phyloP scores from a whole-genome alignment of 1,140 invertebrate species.

The Whitmania pigra region DNA sequence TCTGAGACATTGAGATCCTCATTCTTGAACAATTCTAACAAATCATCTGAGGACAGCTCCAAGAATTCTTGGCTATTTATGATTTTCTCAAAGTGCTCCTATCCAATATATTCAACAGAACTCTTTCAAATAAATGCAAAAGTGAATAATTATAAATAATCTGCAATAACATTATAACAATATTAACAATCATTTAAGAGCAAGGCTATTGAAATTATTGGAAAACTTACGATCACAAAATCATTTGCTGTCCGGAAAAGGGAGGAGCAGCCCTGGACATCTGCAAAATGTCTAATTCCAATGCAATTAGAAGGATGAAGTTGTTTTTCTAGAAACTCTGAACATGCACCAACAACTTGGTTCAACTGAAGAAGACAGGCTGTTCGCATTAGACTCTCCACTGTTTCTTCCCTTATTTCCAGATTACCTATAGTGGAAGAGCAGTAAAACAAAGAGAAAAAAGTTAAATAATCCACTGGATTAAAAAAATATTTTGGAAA shows the following conservation, averaged over 20 bases:
- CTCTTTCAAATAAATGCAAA: background rate
- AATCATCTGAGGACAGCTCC: constrained; percentile 63
- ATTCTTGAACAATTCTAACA: constrained; percentile 68
- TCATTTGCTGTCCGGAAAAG: constrained; percentile 63
- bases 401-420: constrained; percentile 52
- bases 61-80: constrained; percentile 84
- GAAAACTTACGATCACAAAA: constrained; percentile 51
- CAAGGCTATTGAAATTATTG: background rate
- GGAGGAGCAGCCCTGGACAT: constrained; percentile 67
- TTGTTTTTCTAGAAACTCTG: constrained; percentile 73
- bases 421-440: constrained; percentile 47
- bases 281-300: constrained; percentile 79
- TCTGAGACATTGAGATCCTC: constrained; percentile 81
- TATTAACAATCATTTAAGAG: background rate
- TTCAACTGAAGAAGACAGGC: constrained; percentile 71
- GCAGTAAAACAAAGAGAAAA: background rate
- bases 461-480: background rate
- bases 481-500: background rate
- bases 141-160: background rate
- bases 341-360: constrained; percentile 75
- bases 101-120: background rate
- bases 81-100: constrained; percentile 57
- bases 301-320: constrained; percentile 85
- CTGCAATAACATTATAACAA: no score
- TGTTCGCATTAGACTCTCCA: constrained; percentile 71